Evolutionary conservation across 2,888 invertebrate species (phyloP), one percentile per base, ranked within the genome.

Genomic region (Drosophila anomelani): DNA sequence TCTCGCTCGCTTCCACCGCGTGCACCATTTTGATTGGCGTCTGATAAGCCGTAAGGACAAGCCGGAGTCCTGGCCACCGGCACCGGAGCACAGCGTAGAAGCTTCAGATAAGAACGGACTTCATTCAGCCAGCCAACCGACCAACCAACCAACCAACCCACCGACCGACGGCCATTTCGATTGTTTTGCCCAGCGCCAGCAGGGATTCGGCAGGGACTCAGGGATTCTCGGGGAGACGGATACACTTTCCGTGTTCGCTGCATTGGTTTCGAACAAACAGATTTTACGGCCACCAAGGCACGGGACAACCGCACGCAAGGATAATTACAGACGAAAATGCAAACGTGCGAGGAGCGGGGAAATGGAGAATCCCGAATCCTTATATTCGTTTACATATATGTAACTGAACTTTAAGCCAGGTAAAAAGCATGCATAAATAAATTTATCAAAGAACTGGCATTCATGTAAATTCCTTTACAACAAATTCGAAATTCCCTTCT

Each of bases 11-110:
- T 59, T 70, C 53, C 60, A 54, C 57, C 38, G 64, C 57, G 58
- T 64, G 64, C 66, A 58, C 74, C 74, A 64, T 73, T 74, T 73
- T 64, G 72, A 73, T 73, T 74, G 72, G 66, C 72, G 54, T 66
- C 74, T 74, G 75, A 73, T 73, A 73, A 73, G 74, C 58, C 44
- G 54, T 55, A 72, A 73, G 57, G 63, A 73, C 53, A 43, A 49
- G 17, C 55, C 54, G 17, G 56, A 43, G 49, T 29, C 59, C 51
- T 64, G 53, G 67, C 39, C 54, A 39, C 57, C 41, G 69, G 46
- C 46, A 26, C 36, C 44, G 23, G 49, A 49, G 55, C 32, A 36
- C 23, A 58, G 57, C 57, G 23, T 15, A 44, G 44, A 13, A 41
- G 43, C 49, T 41, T n/a, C 69, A 43, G 68, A 68, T 57, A 68